These are phyloP conservation scores for Axea sp. DNA, from an alignment of 2,888 invertebrate genomes.

Conservation along the genomic window DNA sequence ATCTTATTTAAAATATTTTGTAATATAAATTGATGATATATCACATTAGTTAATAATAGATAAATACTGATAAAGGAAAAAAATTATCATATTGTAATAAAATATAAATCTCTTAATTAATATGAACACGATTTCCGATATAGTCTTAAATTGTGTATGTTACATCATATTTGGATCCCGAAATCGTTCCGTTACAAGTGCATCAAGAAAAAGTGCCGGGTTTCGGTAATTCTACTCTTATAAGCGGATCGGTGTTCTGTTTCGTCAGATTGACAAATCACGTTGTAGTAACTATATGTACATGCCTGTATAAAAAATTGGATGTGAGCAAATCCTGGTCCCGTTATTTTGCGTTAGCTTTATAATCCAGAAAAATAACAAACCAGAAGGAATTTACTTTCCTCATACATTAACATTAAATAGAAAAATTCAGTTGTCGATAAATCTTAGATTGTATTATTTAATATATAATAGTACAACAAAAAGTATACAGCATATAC, in stretches of 20 bases:
- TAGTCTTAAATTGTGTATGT: slow-evolving; percentile 17
- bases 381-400: slow-evolving; percentile 26
- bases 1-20: no score
- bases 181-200: slow-evolving; percentile 34
- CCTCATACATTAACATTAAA: no score
- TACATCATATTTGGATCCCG: slow-evolving; percentile 16
- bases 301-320: slow-evolving; percentile 33
- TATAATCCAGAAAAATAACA: slow-evolving; percentile 31
- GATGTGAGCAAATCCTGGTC: slow-evolving; percentile 23
- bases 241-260: slow-evolving; percentile 59
- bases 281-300: slow-evolving; percentile 34
- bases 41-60: no score
- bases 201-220: slow-evolving; percentile 47
- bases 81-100: no score
- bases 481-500: no score
- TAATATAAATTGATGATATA: no score
- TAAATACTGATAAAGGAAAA: no score
- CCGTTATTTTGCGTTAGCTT: slow-evolving; percentile 39
- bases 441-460: no score
- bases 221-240: slow-evolving; percentile 60
- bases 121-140: slow-evolving; percentile 4
- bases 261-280: slow-evolving; percentile 61
- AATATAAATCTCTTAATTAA: no score
- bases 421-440: no score
- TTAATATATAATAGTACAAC: no score